Evolutionary conservation across 2,113 vertebrate species (phyloP).

Genomic region (Otolemur garnettii): DNA sequence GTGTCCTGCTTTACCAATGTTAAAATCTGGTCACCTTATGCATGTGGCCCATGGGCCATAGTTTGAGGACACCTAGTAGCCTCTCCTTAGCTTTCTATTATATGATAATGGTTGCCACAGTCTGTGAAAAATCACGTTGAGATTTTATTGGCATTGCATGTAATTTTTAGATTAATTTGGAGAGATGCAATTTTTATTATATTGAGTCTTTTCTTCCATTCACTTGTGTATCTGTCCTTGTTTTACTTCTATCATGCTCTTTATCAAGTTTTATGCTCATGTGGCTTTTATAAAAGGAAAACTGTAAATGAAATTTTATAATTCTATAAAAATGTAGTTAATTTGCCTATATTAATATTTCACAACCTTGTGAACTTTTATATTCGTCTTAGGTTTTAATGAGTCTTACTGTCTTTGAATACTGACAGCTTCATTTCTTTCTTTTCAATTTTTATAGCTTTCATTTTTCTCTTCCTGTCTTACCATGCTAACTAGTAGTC

Average conservation of each 20-base stretch:
- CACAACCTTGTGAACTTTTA: neutral
- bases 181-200: neutral
- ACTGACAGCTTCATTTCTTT: neutral
- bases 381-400: neutral
- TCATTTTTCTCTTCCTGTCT: neutral
- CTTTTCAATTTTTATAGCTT: neutral
- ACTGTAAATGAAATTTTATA: neutral
- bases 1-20: too few species aligned
- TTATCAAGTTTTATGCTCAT: neutral
- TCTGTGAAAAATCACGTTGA: neutral
- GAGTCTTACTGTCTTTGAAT: neutral
- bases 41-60: too few species aligned
- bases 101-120: neutral
- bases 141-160: neutral
- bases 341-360: neutral
- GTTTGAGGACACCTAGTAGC: too few species aligned
- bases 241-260: neutral
- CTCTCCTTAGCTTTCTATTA: neutral
- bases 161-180: neutral
- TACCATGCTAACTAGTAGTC: neutral
- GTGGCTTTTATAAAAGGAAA: neutral
- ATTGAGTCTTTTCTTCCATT: neutral
- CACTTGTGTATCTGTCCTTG: neutral
- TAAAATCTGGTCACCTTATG: too few species aligned
- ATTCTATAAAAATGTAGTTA: neutral